Evolutionary conservation across 2,113 vertebrate species (phyloP).

Genomic region (Pelobates fuscus): DNA sequence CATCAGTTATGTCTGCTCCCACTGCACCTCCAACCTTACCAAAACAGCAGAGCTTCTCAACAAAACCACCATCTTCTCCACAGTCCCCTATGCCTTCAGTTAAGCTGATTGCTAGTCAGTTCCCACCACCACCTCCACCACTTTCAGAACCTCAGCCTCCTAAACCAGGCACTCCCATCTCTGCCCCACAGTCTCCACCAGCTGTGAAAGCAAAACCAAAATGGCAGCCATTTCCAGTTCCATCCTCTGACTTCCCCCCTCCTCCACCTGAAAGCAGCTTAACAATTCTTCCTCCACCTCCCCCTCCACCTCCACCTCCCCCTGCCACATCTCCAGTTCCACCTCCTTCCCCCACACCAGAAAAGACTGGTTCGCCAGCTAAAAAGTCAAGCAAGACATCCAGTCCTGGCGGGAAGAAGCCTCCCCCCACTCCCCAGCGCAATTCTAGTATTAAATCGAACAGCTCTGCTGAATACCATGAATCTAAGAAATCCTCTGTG

Average conservation of each 20-base stretch:
- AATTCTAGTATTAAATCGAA: constrained; percentile 85
- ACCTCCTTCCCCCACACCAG: constrained; percentile 68
- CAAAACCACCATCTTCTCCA: constrained; percentile 69
- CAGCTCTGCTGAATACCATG: constrained; percentile 73
- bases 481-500: constrained; percentile 81
- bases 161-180: constrained; percentile 62
- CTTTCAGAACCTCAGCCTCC: constrained; percentile 61
- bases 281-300: constrained; percentile 71
- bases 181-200: constrained; percentile 81
- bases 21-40: constrained; percentile 81
- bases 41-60: constrained; percentile 84
- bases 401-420: constrained; percentile 79
- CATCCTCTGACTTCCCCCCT: constrained; percentile 85
- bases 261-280: constrained; percentile 86
- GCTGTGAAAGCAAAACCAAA: constrained; percentile 92
- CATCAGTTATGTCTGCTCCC: constrained; percentile 62
- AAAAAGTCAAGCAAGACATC: constrained; percentile 76
- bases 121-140: constrained; percentile 74
- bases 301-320: constrained; percentile 72
- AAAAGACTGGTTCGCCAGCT: constrained; percentile 73
- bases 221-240: constrained; percentile 80
- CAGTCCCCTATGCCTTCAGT: constrained; percentile 74
- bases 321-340: constrained; percentile 69
- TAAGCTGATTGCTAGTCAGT: constrained; percentile 87
- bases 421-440: constrained; percentile 87